Evolutionary conservation across 2,888 invertebrate genomes (phyloP), one percentile per base, ranked within the genome.

Genomic region (Dichetophora obliterata): DNA sequence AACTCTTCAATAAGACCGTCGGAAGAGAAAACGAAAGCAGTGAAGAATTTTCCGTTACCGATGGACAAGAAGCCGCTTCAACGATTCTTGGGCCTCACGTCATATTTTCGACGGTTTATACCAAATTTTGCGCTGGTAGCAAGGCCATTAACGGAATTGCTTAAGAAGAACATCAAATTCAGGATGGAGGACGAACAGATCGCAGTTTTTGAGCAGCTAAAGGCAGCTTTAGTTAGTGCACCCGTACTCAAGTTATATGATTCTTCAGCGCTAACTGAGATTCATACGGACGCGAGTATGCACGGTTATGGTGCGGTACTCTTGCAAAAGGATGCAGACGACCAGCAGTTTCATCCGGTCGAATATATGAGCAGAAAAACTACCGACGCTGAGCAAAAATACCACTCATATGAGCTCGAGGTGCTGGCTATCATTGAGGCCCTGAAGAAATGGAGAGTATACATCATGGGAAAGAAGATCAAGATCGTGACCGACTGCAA

Each of bases 361-460:
- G 69, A 76, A n/a, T 81, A 80, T 59, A 73, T 77, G 74, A 80
- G 68, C 11, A 1, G 79, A 3, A 81, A n/a, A n/a, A 82, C 79
- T 6, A 75, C 68, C 5, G 54, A 68, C 1, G 69, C 71, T 5
- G 77, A 81, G 37, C 66, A 79, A 19, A 79, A 78, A 14, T 82
- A 77, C 31, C 70, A 76, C 11, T 77, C 78, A 77, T 84, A 84
- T 19, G 81, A 84, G 63, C 43, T 84, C 3, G 78, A 83, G 43
- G 80, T 80, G n/a, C n/a, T n/a, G n/a, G n/a, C n/a, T n/a, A n/a
- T n/a, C n/a, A n/a, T n/a, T n/a, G 0, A 31, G 57, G 76, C 79
- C 2, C 16, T 78, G 14, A 77, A 77, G n/a, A 31, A 77, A 16
- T 81, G 78, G 75, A 74, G 85, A 11, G 80, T 85, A 0, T 88